phyloP scores from a whole-genome alignment of 92 coral and sea anemone species.

The Phymanthus crucifer region DNA sequence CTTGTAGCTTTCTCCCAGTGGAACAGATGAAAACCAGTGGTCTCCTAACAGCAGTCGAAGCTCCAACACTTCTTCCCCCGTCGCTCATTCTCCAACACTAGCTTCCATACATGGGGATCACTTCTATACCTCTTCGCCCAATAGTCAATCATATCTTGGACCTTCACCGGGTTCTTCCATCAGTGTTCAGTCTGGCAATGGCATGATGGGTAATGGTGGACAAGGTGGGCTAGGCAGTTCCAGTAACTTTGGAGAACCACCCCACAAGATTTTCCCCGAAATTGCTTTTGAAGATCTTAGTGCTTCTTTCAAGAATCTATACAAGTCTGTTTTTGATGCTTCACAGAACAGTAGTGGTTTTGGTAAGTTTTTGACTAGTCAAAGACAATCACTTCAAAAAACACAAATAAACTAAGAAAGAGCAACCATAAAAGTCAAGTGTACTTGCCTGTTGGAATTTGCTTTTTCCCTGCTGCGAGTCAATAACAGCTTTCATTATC shows the following conservation, averaged over 20 bases:
- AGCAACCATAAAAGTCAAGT: too few relatives aligned
- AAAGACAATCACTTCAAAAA: too few relatives aligned
- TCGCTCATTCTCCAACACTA: constrained; percentile 71
- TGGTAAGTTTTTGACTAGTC: constrained; percentile 41
- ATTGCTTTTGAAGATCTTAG: constrained; percentile 96
- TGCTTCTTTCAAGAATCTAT: constrained; percentile 94
- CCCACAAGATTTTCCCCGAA: constrained; percentile 86
- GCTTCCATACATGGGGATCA: constrained; percentile 61
- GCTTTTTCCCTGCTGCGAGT: too few relatives aligned
- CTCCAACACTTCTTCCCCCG: constrained; percentile 67
- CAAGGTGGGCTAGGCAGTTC: constrained; percentile 30
- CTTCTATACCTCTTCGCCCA: constrained; percentile 10
- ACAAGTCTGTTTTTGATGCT: constrained; percentile 97
- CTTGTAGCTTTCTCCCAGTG: constrained; percentile 73
- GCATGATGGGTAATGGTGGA: not conserved
- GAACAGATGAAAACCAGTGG: constrained; percentile 71
- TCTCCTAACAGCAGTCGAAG: constrained; percentile 71
- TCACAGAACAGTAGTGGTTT: constrained; percentile 73
- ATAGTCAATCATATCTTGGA: constrained; percentile 17
- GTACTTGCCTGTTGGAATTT: too few relatives aligned
- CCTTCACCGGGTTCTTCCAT: constrained; percentile 28
- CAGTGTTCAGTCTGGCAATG: not conserved
- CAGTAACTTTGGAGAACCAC: constrained; percentile 83
- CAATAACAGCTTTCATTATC: too few relatives aligned
- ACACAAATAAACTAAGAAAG: too few relatives aligned